Conservation (phyloP, 2,113 vertebrate genomes). For the Lophochroa leadbeateri region DNA sequence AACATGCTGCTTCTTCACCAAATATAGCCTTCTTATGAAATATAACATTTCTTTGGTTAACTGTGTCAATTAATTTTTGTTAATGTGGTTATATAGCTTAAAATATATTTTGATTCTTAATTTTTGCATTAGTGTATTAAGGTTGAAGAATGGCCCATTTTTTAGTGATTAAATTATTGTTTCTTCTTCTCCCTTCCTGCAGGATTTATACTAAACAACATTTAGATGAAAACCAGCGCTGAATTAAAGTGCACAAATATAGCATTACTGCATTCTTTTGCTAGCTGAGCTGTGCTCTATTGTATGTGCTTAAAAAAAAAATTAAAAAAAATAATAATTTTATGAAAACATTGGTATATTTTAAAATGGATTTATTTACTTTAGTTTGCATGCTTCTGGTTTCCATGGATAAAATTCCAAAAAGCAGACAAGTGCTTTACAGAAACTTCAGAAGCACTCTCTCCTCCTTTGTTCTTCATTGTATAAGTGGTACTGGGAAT, state of each 20-base stretch:
- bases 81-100: neutral
- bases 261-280: neutral
- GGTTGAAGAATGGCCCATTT: neutral
- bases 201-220: neutral
- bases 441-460: neutral
- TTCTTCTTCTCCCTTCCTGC: neutral
- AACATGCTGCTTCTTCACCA: neutral
- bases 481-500: neutral
- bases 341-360: neutral
- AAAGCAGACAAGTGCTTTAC: neutral
- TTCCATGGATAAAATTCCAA: neutral
- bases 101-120: neutral
- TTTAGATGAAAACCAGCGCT: neutral
- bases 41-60: neutral
- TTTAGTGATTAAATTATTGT: neutral
- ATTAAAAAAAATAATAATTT: neutral
- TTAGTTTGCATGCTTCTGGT: neutral
- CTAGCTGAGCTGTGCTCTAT: neutral
- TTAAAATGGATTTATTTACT: neutral
- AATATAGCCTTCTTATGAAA: neutral
- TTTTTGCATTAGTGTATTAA: neutral
- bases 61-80: neutral
- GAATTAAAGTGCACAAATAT: neutral
- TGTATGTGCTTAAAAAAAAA: accelerated
- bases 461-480: neutral